Conservation (phyloP, 2,797 vertebrate species). For the Hippopotamyrus pictus region DNA sequence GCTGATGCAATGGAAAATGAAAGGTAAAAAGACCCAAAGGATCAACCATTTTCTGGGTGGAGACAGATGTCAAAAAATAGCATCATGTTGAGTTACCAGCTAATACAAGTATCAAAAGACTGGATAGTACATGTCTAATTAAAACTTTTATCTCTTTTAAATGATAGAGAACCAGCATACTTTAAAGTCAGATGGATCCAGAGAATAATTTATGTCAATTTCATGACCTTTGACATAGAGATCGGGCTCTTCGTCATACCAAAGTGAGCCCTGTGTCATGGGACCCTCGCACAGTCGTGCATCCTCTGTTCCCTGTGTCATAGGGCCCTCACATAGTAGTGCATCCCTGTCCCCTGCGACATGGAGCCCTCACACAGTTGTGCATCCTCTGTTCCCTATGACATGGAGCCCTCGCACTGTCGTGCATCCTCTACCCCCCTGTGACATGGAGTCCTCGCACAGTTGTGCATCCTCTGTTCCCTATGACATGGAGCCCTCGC, state of each 20-base stretch:
- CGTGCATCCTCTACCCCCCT: background rate
- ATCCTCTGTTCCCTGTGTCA: background rate
- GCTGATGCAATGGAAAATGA: slow-evolving; percentile 19
- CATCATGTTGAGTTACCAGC: background rate
- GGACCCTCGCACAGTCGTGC: background rate
- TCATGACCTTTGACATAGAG: background rate
- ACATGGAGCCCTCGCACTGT: too few relatives aligned
- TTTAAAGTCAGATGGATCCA: background rate
- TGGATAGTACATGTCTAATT: background rate
- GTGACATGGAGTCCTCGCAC: background rate
- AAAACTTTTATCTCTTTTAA: background rate
- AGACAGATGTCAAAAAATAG: background rate
- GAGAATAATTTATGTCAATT: background rate
- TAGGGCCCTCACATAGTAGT: background rate
- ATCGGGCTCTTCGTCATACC: background rate
- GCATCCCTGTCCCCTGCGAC: background rate
- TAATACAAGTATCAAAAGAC: background rate
- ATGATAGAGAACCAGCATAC: background rate
- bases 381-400: background rate
- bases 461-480: background rate
- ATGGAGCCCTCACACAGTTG: background rate
- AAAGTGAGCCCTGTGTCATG: background rate
- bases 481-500: background rate
- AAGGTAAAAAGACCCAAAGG: background rate
- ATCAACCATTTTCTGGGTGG: background rate